Evolutionary conservation across 2,797 vertebrate genomes (phyloP).

Genomic region (Salmo trutta): DNA sequence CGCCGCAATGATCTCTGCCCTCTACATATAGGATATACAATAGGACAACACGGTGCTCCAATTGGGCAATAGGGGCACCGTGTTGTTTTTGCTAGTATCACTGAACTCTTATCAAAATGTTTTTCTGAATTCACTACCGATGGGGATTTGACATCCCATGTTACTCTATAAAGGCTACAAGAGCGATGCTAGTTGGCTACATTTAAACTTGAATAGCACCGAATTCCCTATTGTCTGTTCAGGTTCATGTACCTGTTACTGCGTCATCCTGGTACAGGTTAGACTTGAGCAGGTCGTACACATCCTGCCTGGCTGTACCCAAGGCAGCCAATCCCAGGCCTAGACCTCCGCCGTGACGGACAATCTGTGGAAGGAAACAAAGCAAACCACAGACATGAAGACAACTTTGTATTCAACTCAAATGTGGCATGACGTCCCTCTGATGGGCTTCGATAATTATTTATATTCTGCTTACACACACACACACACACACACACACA

Average conservation of each 20-base stretch:
- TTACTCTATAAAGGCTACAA: no score
- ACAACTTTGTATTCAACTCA: not conserved
- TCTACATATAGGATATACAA: not conserved
- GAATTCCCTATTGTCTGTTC: not conserved
- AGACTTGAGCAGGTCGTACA: conserved; percentile 98
- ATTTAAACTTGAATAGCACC: no score
- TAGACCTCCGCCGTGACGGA: conserved; percentile 93
- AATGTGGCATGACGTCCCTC: not conserved
- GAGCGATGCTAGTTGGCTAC: no score
- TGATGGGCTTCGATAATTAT: not conserved
- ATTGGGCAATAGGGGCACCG: no score
- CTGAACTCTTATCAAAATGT: no score
- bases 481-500: no score
- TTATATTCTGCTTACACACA: not conserved
- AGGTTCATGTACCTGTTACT: conserved; percentile 85
- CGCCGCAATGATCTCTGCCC: no score
- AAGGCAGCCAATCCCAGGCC: conserved; percentile 95
- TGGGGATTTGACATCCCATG: no score
- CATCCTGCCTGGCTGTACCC: conserved; percentile 96
- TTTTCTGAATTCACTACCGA: no score
- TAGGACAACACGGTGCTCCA: no score
- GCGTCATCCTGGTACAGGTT: conserved; percentile 99
- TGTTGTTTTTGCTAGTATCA: no score
- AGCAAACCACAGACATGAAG: not conserved
- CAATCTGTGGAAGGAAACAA: conserved; percentile 79